Base-by-base conservation (phyloP, 1,140 invertebrate species). In the Musca vetustissima region DNA sequence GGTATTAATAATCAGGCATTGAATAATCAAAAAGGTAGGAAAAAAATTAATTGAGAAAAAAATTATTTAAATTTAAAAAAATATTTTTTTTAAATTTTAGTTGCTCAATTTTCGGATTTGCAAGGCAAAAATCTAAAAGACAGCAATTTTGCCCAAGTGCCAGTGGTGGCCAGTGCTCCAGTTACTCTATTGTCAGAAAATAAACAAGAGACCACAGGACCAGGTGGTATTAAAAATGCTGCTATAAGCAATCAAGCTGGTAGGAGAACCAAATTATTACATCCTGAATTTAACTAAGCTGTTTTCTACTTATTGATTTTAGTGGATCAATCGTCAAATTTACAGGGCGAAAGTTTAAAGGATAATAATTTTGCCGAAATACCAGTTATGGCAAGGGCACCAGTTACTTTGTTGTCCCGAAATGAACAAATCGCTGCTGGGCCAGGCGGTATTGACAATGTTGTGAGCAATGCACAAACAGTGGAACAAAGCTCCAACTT, bases 401-500 rank as follows among this genome's bases (percentile, higher is more conserved):
- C 53, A 0, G 7, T 57, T 13, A 57, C 24, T 8, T 3, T 57
- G 24, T 6, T 28, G 8, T 3, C 9, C 2, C 53, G 28, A 32
- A 57, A 57, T 57, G 25, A 14, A 4, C 53, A 57, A 28, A n/a
- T 57, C 1, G 53, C 22, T 3, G 11, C 14, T n/a, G 53, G 53
- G 2, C 24, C 53, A n/a, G 53, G 53, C 0, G 53, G 24, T 15
- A 57, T 57, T 24, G 15, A 32, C 0, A 57, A 57, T 57, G 22
- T 28, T 2, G 15, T n/a, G 14, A 15, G 2, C 3, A 28, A 28
- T 8, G n/a, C 4, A 3, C 24, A 57, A 32, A 22, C 21, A 67
- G 66, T 67, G 52, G 66, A 67, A 2, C 36, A 43, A 48, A 47
- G 52, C 14, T 3, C 66, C 4, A 43, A 15, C 11, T 9, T 67